Conservation (phyloP, 1,140 invertebrate genomes). For the Pogonomyrmex californicus region DNA sequence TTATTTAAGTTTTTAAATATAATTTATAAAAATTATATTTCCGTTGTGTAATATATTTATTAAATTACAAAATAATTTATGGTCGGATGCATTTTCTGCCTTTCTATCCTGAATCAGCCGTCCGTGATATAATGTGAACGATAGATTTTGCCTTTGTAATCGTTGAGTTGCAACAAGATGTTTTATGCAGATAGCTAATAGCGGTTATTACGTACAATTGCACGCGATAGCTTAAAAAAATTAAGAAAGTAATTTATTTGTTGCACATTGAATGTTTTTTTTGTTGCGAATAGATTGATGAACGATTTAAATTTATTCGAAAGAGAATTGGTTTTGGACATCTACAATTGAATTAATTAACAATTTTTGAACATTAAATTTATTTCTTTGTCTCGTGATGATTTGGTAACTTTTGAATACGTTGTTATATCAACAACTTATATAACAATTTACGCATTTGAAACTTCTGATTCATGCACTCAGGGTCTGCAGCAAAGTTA, state of each 20-base stretch:
- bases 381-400: constrained; percentile 29
- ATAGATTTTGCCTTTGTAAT: constrained; percentile 53
- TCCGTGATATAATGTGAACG: constrained; percentile 47
- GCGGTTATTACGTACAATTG: background rate
- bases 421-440: constrained; percentile 20
- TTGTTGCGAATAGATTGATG: background rate
- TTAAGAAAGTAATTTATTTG: constrained; percentile 12
- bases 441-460: constrained; percentile 24
- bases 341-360: background rate
- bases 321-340: background rate
- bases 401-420: constrained; percentile 39
- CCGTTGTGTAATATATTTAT: constrained; percentile 36
- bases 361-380: background rate
- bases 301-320: background rate
- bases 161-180: constrained; percentile 27
- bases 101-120: constrained; percentile 39
- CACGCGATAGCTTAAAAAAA: background rate
- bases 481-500: background rate
- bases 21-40: background rate
- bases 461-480: background rate
- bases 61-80: background rate
- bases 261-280: background rate
- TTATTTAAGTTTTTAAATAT: background rate
- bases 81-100: constrained; percentile 16
- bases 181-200: constrained; percentile 33